Evolutionary conservation across 2,797 vertebrate species (phyloP).

Genomic region (Dendrocincla fuliginosa): DNA sequence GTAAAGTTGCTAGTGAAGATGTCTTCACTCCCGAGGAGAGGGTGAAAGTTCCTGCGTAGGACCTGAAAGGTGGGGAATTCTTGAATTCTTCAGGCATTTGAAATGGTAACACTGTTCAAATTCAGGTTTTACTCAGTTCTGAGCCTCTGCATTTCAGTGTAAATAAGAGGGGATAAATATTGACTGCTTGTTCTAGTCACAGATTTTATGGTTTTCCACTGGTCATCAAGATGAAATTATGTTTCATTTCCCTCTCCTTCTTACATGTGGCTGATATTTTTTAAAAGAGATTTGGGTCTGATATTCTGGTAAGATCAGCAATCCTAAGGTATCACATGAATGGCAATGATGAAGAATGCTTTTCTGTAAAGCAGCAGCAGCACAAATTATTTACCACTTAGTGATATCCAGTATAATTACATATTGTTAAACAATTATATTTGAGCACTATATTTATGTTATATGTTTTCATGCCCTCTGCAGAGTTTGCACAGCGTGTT

Average conservation of each 20-base stretch:
- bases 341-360: neutral
- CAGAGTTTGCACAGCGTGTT: neutral
- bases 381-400: neutral
- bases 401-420: neutral
- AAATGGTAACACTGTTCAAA: neutral
- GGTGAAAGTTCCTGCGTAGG: neutral
- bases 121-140: neutral
- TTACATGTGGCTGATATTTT: neutral
- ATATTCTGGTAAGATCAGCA: neutral
- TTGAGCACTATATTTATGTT: neutral
- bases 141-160: neutral
- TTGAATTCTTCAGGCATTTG: neutral
- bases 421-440: neutral
- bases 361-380: neutral
- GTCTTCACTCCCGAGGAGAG: neutral
- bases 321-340: neutral
- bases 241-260: neutral
- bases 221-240: neutral
- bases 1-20: neutral
- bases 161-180: neutral
- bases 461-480: neutral
- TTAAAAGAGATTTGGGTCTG: neutral
- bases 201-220: neutral
- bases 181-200: neutral
- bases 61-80: neutral